These are phyloP conservation scores for Berghia stephanieae DNA, from an alignment of 1,140 invertebrate genomes.

Conservation along the genomic window DNA sequence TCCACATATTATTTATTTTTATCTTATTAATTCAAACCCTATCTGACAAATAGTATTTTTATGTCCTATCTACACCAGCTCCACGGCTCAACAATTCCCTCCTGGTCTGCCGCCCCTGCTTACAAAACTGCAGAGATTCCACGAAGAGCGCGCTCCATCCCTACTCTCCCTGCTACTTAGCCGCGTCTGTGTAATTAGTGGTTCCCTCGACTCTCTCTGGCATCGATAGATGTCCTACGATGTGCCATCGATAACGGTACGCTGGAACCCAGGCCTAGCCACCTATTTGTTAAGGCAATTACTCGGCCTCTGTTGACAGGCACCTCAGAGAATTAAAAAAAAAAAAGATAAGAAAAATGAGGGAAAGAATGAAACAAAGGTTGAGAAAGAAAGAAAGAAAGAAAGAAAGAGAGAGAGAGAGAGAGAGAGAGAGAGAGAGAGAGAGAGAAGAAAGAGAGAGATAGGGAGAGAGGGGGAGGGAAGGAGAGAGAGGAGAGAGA, in stretches of 20 bases:
- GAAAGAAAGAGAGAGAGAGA: constrained; percentile 14
- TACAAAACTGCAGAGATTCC: no score
- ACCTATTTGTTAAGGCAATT: constrained; percentile 27
- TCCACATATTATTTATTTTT: no score
- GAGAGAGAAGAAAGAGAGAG: not conserved
- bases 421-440: not conserved
- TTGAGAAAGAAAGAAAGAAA: not conserved
- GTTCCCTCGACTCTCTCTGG: not conserved
- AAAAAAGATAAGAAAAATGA: not conserved
- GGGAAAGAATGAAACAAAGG: constrained; percentile 12
- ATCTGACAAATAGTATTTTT: not conserved
- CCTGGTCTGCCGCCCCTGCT: no score
- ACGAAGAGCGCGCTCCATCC: no score
- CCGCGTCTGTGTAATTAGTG: constrained; percentile 7
- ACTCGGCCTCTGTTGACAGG: constrained; percentile 1
- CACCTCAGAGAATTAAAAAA: not conserved
- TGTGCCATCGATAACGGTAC: constrained; percentile 5
- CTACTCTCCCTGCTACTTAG: not conserved
- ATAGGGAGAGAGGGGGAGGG: no score
- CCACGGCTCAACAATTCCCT: not conserved
- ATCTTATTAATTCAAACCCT: not conserved
- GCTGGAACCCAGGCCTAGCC: not conserved
- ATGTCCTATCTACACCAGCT: not conserved
- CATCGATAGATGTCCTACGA: constrained; percentile 18
- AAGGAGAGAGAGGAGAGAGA: not conserved